A percentile compares a stretch with the other conserved stretches of the same genome.
Evolutionary conservation across 2,888 invertebrate genomes (phyloP).

Genomic region (Phalera bucephala): DNA sequence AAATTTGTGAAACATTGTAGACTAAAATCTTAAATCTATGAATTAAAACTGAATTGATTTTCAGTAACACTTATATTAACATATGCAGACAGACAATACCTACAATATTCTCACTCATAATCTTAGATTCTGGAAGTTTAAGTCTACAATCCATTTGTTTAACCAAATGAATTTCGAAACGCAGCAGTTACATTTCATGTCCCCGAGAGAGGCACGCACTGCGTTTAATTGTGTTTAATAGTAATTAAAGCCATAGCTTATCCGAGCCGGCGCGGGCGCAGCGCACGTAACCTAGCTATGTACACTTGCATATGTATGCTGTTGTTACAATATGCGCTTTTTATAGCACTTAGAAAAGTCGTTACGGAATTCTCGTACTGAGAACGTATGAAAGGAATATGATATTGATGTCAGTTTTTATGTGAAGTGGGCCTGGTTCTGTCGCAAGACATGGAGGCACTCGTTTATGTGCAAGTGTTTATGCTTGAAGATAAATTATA

Average conservation of each 20-base stretch:
- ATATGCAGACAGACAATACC: too few relatives aligned
- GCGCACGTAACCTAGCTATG: constrained; percentile 15
- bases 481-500: background rate
- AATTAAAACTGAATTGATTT: too few relatives aligned
- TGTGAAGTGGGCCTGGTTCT: background rate
- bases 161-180: too few relatives aligned
- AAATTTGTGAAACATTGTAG: too few relatives aligned
- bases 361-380: constrained; percentile 2
- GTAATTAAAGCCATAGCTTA: constrained; percentile 40
- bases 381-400: constrained; percentile 1
- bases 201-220: constrained; percentile 30
- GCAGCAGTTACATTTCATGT: constrained; percentile 26
- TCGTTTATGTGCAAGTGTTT: background rate
- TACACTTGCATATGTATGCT: constrained; percentile 5
- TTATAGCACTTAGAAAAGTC: constrained; percentile 11
- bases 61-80: too few relatives aligned
- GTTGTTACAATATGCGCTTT: constrained; percentile 5
- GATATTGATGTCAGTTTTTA: constrained; percentile 2
- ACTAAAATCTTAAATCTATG: too few relatives aligned
- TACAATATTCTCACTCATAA: too few relatives aligned
- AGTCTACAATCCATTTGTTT: too few relatives aligned
- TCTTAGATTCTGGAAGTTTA: too few relatives aligned
- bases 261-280: constrained; percentile 17
- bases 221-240: constrained; percentile 45
- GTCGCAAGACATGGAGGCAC: background rate